A percentile compares a stretch with the other conserved stretches of the same genome.
Conservation (phyloP, 1,140 invertebrate species). For the Palaemon carinicauda region DNA sequence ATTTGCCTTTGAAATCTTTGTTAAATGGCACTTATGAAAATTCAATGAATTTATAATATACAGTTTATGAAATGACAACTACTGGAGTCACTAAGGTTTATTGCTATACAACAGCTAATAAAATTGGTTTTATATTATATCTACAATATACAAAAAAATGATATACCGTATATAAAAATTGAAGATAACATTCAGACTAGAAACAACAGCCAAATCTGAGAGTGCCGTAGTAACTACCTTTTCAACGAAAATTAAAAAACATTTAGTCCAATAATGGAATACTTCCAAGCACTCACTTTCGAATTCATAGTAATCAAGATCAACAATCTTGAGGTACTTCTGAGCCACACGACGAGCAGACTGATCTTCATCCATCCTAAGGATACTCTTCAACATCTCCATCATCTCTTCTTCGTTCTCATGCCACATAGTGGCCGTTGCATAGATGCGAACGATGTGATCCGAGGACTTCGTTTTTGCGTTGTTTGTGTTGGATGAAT, state of each 20-base stretch:
- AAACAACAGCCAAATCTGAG: too few relatives aligned
- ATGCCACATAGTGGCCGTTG: constrained; percentile 77
- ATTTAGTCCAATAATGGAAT: background rate
- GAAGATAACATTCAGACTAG: too few relatives aligned
- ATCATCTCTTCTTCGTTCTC: constrained; percentile 75
- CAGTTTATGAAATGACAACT: too few relatives aligned
- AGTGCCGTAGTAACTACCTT: too few relatives aligned
- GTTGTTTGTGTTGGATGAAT: constrained; percentile 77
- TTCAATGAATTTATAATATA: too few relatives aligned
- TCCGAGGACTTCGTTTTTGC: constrained; percentile 81
- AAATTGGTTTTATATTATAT: too few relatives aligned
- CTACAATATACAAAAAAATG: too few relatives aligned
- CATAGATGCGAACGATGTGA: constrained; percentile 93
- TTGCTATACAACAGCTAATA: too few relatives aligned
- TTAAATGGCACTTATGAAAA: too few relatives aligned
- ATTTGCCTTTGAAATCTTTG: too few relatives aligned
- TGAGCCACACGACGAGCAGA: constrained; percentile 72
- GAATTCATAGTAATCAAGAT: constrained; percentile 77
- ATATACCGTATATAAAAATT: too few relatives aligned
- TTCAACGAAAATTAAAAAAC: background rate
- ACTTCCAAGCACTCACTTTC: constrained; percentile 68
- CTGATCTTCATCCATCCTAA: constrained; percentile 74
- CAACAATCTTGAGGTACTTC: constrained; percentile 72
- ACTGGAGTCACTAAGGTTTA: too few relatives aligned
- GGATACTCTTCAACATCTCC: constrained; percentile 71